Evolutionary conservation across 2,797 vertebrate species (phyloP).

Genomic region (Merluccius polli): DNA sequence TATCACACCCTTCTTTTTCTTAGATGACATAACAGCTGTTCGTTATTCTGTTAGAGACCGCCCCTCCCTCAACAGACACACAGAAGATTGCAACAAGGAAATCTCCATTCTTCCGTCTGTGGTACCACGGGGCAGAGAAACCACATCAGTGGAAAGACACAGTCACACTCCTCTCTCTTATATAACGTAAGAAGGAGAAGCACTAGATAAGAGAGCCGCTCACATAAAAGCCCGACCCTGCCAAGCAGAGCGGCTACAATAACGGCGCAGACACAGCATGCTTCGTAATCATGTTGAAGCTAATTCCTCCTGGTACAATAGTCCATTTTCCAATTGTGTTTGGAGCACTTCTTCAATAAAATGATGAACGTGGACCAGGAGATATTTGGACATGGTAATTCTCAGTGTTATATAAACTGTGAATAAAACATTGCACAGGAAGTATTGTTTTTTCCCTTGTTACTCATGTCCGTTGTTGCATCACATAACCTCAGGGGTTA

Average conservation of each 20-base stretch:
- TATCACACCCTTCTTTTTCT: neutral
- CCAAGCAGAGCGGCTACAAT: neutral
- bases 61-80: slow-evolving; percentile 14
- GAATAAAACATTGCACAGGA: too few species aligned
- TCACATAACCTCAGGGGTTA: too few species aligned
- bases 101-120: slow-evolving; percentile 20
- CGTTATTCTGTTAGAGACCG: slow-evolving; percentile 39
- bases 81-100: slow-evolving; percentile 23
- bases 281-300: slow-evolving; percentile 36
- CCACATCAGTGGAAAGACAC: slow-evolving; percentile 56
- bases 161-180: slow-evolving; percentile 47
- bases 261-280: slow-evolving; percentile 11
- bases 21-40: slow-evolving; percentile 53
- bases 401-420: too few species aligned
- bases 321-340: too few species aligned
- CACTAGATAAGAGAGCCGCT: slow-evolving; percentile 14
- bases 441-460: too few species aligned
- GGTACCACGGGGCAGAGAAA: slow-evolving; percentile 50
- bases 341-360: too few species aligned
- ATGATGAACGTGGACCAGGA: too few species aligned
- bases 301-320: slow-evolving; percentile 10
- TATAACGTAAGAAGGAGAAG: slow-evolving; percentile 34
- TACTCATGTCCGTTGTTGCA: too few species aligned
- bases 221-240: slow-evolving; percentile 22
- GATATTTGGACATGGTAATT: too few species aligned